Evolutionary conservation across 1,140 invertebrate genomes (phyloP), one percentile per base, ranked within the genome.

Genomic region (Matsumurasca onukii): DNA sequence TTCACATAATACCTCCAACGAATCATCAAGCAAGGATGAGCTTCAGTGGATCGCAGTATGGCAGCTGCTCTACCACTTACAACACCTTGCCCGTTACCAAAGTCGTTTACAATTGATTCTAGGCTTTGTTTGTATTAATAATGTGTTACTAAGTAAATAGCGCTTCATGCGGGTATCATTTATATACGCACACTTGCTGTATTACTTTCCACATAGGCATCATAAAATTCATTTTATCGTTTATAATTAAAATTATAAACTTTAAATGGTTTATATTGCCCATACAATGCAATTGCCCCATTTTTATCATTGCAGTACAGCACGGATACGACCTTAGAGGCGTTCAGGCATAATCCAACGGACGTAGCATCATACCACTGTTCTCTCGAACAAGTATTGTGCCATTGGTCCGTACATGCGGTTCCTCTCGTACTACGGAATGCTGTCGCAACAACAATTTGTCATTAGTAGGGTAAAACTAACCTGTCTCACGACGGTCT

Each of bases 341-440:
- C 87, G 86, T 91, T 90, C 88, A 91, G 88, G 85, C 85, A 86
- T 90, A 89, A 90, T 89, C 86, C 86, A 81, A 84, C 87, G 85
- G 87, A 89, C 89, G 87, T 89, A 89, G 87, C 88, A 83, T 90
- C 88, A 86, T 86, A 86, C 86, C 84, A 86, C 80, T 81, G 84
- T 77, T 82, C 82, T 80, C 78, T 85, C 84, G 83, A 83, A 81
- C 84, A 81, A 88, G 86, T 85, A 83, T 84, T 82, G 82, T 85
- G 88, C 88, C 87, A 90, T 89, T 85, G 89, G 86, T 90, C 85
- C 85, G 89, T n/a, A 89, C 83, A 86, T 86, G 86, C 88, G 84
- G 89, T 89, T 90, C 87, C 87, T 90, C 86, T 89, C 87, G 88
- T 83, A 83, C 83, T 83, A 81, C 82, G 85, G 81, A 82, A 83